Base-by-base conservation (phyloP, 2,797 vertebrate species). In the Malurus leucopterus region DNA sequence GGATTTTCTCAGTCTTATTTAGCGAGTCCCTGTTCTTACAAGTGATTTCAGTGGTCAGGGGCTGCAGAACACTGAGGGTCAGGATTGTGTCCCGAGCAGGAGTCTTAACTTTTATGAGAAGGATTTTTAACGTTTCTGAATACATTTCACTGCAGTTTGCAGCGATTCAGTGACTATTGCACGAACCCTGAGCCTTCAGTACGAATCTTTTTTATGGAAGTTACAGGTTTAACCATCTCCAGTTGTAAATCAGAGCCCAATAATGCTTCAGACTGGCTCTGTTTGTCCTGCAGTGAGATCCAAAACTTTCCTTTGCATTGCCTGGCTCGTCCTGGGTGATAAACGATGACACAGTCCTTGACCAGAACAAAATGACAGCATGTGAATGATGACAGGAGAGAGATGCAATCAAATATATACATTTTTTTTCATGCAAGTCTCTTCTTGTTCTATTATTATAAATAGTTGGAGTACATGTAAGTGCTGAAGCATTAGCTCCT, bases 401-500 rank as follows among this genome's bases (percentile, higher is more conserved):
- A 85, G 46, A 32, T 32, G 32, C 68, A 68, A 75, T 89, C 70
- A 85, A 72, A 90, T 62, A 49, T 9, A 47, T 20, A 14, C 20
- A 26, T 1, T 30, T 90, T 36, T 36, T 89, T 91, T 62, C 19
- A 38, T 68, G 43, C 29, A 59, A 81, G 32, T 22, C 19, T 73
- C 32, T 54, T 59, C 80, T 84, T 89, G 30, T 63, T 73, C 69
- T 84, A 2, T 83, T 83, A 55, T 78, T 75, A 44, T 68, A 80
- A 90, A 84, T 64, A 78, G 61, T 71, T 59, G 30, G 51, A 55
- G 61, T 81, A 79, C 53, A 9, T 44, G 55, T 64, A 51, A 84
- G 62, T 79, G 51, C 77, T 89, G 21, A 70, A 81, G 68, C 73
- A 88, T 89, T 90, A 93, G 90, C 72, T 90, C 40, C 36, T 90